Base-by-base conservation (phyloP, 1,140 invertebrate species). In the Aricia agestis region DNA sequence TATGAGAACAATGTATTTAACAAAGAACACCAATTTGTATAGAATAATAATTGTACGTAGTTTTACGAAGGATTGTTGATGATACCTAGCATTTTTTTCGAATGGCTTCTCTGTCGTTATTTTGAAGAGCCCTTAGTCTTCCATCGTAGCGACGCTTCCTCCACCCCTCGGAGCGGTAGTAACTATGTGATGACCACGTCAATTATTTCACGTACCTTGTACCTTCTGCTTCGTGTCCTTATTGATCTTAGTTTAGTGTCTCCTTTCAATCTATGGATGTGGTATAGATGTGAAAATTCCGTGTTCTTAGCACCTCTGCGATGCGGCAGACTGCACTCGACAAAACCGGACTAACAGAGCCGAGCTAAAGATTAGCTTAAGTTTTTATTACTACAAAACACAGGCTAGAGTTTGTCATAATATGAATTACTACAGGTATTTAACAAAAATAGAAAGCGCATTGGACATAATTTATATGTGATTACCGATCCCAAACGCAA, bases 171-270 rank as follows among this genome's bases (percentile, higher is more conserved):
- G 80, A 83, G 82, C 78, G 78, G 75, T 89, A 89, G 82, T 76
- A 87, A 86, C 85, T 91, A 88, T 91, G 89, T 91, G 89, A 91
- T 91, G 80, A 89, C 87, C 87, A 82, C 90, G 89, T 91, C 89
- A 91, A 91, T 91, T 91, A 91, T 87, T 86, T 88, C 84, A 78
- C 82, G 81, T 81, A 86, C 83, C 79, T 84, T 80, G 79, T 74
- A 79, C 80, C 77, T 76, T 82, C 81, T 79, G 74, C 81, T 82
- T 79, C 72, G 66, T 79, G 79, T 76, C 25, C 79, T 74, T 79
- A 78, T 74, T 72, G 72, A 71, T 74, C 74, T 72, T 79, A 78
- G 68, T 69, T 74, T 75, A 78, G 71, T 82, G 79, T 83, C 84
- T 84, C 36, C 84, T 81, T 82, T 81, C 74, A 77, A 78, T 79